phyloP scores from a whole-genome alignment of 2,797 vertebrate species.

The Hozukius guyotensis region DNA sequence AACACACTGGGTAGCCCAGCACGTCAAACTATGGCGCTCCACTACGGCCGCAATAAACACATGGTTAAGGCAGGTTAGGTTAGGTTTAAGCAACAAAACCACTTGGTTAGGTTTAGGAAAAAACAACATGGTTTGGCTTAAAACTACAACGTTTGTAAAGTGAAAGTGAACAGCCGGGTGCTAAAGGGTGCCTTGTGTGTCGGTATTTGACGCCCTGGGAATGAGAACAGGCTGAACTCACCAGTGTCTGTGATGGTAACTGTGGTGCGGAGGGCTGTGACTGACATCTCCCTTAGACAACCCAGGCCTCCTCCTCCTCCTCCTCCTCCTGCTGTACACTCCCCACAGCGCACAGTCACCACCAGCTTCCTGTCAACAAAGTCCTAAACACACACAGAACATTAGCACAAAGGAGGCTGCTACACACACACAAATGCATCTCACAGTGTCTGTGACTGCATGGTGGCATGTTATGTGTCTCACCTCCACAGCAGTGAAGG shows the following conservation, averaged over 20 bases:
- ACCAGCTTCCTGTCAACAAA: conserved; percentile 84
- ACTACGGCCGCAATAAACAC: no score
- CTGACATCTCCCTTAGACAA: conserved; percentile 82
- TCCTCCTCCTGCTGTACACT: conserved; percentile 61
- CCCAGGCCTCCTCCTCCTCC: conserved; percentile 42
- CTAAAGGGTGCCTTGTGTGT: no score
- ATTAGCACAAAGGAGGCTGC: not conserved
- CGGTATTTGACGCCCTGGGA: no score
- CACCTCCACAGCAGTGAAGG: conserved; percentile 88
- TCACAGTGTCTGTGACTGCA: not conserved
- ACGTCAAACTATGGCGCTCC: no score
- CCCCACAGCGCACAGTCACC: conserved; percentile 78
- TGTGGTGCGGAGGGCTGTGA: conserved; percentile 80
- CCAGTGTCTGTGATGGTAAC: conserved; percentile 86
- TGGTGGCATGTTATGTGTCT: conserved; percentile 16
- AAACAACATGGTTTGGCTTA: no score
- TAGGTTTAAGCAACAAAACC: no score
- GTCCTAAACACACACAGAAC: conserved; percentile 80
- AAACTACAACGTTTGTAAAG: no score
- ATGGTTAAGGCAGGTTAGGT: no score
- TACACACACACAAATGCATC: not conserved
- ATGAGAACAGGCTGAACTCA: conserved; percentile 46
- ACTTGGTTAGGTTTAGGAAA: fast-evolving
- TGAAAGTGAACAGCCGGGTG: no score
- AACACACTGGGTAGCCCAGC: no score